phyloP scores from a whole-genome alignment of 2,888 invertebrate species.

The Pyrgus malvae region DNA sequence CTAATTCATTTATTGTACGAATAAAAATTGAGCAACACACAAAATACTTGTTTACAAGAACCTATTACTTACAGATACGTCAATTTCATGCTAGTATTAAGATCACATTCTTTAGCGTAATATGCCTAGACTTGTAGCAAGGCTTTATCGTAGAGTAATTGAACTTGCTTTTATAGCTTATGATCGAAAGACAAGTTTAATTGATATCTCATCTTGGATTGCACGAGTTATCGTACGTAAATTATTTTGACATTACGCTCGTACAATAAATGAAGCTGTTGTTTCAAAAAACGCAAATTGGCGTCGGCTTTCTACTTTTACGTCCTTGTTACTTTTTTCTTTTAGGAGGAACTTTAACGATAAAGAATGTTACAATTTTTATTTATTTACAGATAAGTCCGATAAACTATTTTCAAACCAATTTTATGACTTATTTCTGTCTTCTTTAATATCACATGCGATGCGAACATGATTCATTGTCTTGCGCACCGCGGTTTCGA shows the following conservation, averaged over 20 bases:
- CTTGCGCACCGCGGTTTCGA: slow-evolving; percentile 4
- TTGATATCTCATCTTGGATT: no score
- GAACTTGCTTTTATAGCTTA: no score
- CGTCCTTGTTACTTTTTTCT: not conserved
- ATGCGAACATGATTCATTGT: not conserved
- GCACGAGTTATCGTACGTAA: not conserved
- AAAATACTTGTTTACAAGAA: not conserved
- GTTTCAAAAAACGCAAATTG: no score
- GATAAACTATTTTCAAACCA: not conserved
- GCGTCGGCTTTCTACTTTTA: not conserved
- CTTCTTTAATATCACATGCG: not conserved
- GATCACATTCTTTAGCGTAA: slow-evolving; percentile 15
- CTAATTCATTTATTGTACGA: slow-evolving; percentile 8
- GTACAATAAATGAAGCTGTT: no score
- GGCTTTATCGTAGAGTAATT: slow-evolving; percentile 3
- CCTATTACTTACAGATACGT: not conserved
- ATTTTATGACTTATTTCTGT: no score
- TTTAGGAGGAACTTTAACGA: not conserved
- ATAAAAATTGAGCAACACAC: not conserved
- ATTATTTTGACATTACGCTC: slow-evolving; percentile 5
- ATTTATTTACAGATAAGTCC: not conserved
- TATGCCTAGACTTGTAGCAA: not conserved
- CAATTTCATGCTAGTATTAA: slow-evolving; percentile 4
- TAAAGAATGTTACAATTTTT: not conserved
- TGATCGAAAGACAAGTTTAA: no score